These are phyloP conservation scores for Phoenoteleia sp. DNA, from an alignment of 2,888 invertebrate genomes.

Conservation along the genomic window DNA sequence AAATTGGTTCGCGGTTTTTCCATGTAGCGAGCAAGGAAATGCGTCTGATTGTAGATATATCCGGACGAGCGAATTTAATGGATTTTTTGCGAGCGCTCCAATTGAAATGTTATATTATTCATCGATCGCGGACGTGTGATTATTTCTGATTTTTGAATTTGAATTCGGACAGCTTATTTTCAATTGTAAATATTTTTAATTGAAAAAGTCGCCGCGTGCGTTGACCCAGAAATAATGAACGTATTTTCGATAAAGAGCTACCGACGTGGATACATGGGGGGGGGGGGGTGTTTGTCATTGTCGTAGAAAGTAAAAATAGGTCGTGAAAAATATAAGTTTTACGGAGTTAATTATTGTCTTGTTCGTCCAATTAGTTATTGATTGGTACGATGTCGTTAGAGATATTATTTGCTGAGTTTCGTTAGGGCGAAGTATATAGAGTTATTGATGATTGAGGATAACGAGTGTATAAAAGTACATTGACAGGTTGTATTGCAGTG, in stretches of 20 bases:
- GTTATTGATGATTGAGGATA: not conserved
- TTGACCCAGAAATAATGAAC: slow-evolving; percentile 10
- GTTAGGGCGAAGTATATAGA: not conserved
- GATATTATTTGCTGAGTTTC: slow-evolving; percentile 3
- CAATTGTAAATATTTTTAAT: slow-evolving; percentile 3
- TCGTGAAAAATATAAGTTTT: slow-evolving; percentile 6
- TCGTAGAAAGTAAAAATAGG: slow-evolving; percentile 14
- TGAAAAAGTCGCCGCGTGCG: slow-evolving; percentile 4
- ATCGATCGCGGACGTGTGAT: not conserved
- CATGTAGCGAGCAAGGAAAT: not conserved
- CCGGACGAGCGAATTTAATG: not conserved
- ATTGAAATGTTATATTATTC: not conserved
- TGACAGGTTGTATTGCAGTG: too few species aligned
- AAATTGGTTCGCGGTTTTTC: not conserved
- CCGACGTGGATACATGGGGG: too few species aligned
- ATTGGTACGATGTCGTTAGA: slow-evolving; percentile 15
- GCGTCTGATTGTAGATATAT: not conserved
- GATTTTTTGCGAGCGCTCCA: not conserved
- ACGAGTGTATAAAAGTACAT: not conserved
- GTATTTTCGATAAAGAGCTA: slow-evolving; percentile 4
- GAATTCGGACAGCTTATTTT: not conserved
- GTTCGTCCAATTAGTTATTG: slow-evolving; percentile 38
- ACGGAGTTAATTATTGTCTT: slow-evolving; percentile 7
- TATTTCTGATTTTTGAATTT: not conserved
- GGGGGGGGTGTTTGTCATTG: slow-evolving; percentile 28